Conservation (phyloP, 2,888 invertebrate species). For the Platerodrilus igneus region DNA sequence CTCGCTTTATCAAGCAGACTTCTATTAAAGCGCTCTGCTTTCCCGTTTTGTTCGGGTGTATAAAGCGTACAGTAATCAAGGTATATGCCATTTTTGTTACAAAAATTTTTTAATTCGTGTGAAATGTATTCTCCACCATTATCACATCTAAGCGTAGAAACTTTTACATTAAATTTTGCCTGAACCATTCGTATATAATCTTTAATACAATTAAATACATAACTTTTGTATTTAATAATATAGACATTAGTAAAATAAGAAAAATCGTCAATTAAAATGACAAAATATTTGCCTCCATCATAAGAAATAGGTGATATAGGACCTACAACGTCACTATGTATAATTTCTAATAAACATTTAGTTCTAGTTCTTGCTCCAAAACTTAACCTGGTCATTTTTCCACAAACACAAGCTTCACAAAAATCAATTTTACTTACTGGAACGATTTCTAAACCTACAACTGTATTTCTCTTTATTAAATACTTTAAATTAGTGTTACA, state of each 20-base stretch:
- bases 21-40: slow-evolving; percentile 11
- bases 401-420: slow-evolving; percentile 3
- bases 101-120: slow-evolving; percentile 13
- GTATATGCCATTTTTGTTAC: slow-evolving; percentile 16
- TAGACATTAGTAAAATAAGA: slow-evolving; percentile 21
- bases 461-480: background rate
- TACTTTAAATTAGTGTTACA: background rate
- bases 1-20: background rate
- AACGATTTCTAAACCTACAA: background rate
- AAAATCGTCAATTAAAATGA: slow-evolving; percentile 24
- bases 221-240: slow-evolving; percentile 17
- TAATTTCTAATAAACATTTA: slow-evolving; percentile 13
- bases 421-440: background rate
- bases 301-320: slow-evolving; percentile 21
- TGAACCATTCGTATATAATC: slow-evolving; percentile 12
- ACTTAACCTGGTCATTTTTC: background rate
- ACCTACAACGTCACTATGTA: slow-evolving; percentile 18
- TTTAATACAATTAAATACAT: slow-evolving; percentile 18
- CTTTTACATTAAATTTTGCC: slow-evolving; percentile 15
- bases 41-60: slow-evolving; percentile 13
- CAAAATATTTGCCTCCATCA: slow-evolving; percentile 21
- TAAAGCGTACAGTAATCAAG: slow-evolving; percentile 10
- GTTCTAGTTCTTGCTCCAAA: slow-evolving; percentile 13
- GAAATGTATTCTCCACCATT: slow-evolving; percentile 22
- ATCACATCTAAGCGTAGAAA: slow-evolving; percentile 20